These are phyloP conservation scores for Ammodytes dubius DNA, from an alignment of 2,113 vertebrate species.

Conservation along the genomic window DNA sequence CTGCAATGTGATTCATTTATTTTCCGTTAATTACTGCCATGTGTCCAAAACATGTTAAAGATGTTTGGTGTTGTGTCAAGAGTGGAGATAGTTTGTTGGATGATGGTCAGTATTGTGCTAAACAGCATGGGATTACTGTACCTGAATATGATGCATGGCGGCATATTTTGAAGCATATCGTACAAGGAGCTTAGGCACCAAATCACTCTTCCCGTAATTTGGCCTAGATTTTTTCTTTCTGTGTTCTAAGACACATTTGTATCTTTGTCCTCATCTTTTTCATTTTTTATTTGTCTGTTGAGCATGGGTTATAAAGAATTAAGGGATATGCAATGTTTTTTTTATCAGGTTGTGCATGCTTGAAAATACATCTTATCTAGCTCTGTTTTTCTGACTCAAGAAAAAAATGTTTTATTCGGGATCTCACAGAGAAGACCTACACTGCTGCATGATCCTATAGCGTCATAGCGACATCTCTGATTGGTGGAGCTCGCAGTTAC, in stretches of 20 bases:
- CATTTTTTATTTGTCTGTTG: constrained; percentile 25
- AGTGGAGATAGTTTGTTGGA: background rate
- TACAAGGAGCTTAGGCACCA: constrained; percentile 75
- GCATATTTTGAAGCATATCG: constrained; percentile 71
- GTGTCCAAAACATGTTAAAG: constrained; percentile 60
- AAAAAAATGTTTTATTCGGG: too few species aligned
- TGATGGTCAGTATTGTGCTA: constrained; percentile 15
- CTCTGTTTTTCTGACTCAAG: constrained; percentile 1
- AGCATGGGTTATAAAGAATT: constrained; percentile 51
- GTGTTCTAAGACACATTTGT: constrained; percentile 54
- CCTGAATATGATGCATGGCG: constrained; percentile 73
- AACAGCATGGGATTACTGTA: constrained; percentile 65
- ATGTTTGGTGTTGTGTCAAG: constrained; percentile 17
- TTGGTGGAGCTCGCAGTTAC: too few species aligned
- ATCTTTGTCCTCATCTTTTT: constrained; percentile 47
- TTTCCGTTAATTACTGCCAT: constrained; percentile 65
- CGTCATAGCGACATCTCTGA: too few species aligned
- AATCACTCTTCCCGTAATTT: constrained; percentile 67
- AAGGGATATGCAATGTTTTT: constrained; percentile 32
- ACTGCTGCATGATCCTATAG: too few species aligned
- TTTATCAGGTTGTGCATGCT: constrained; percentile 32
- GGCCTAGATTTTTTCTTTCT: constrained; percentile 73
- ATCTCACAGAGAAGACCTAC: too few species aligned
- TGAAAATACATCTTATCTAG: background rate
- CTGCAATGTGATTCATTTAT: constrained; percentile 53